phyloP scores from a whole-genome alignment of 2,888 invertebrate species.

The Nomada fucata region DNA sequence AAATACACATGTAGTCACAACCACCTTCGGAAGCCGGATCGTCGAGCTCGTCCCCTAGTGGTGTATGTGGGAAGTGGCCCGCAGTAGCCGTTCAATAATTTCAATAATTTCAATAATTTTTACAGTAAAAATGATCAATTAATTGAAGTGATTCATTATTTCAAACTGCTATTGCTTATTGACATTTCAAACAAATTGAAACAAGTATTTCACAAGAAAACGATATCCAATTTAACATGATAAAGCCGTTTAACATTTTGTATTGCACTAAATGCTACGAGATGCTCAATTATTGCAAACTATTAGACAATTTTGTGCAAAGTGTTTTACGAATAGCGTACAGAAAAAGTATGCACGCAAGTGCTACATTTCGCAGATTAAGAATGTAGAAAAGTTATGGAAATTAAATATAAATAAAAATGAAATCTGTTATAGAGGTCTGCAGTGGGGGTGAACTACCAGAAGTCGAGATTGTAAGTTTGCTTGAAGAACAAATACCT shows the following conservation, averaged over 20 bases:
- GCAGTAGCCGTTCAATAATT: too few relatives aligned
- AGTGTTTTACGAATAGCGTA: too few relatives aligned
- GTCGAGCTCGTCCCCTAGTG: too few relatives aligned
- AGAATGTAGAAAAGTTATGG: neutral
- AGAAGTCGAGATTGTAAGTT: slow-evolving; percentile 97
- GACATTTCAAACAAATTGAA: too few relatives aligned
- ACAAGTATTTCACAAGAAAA: neutral
- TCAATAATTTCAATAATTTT: too few relatives aligned
- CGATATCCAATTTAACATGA: neutral
- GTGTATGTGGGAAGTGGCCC: too few relatives aligned
- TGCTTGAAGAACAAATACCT: slow-evolving; percentile 97
- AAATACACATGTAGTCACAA: too few relatives aligned
- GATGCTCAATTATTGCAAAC: neutral
- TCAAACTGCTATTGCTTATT: too few relatives aligned
- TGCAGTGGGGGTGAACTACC: slow-evolving; percentile 96
- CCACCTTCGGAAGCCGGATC: too few relatives aligned
- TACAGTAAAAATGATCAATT: too few relatives aligned
- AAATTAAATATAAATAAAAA: neutral
- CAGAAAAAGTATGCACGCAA: too few relatives aligned
- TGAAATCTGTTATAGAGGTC: slow-evolving; percentile 89
- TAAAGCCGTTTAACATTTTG: neutral
- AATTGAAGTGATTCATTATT: too few relatives aligned
- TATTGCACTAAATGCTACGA: neutral
- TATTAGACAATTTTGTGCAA: neutral
- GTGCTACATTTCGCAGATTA: neutral